A percentile compares a stretch with the other conserved stretches of the same genome.
phyloP scores from a whole-genome alignment of 2,113 vertebrate genomes.

The Lasiurus cinereus region DNA sequence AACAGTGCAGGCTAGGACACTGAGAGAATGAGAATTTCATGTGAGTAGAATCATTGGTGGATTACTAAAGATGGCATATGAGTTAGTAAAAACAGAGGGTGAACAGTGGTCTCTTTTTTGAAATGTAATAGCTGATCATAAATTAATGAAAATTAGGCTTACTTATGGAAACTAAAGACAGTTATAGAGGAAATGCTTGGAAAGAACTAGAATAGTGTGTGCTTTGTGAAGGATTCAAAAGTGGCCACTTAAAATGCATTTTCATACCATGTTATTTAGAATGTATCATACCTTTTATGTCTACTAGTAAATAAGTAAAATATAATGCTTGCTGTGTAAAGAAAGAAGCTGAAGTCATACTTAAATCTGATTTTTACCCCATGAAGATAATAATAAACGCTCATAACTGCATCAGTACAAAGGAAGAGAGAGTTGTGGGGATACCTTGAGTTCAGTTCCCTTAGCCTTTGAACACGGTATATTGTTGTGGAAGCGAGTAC shows the following conservation, averaged over 20 bases:
- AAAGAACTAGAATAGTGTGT: neutral
- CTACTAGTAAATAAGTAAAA: neutral
- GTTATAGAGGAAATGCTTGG: neutral
- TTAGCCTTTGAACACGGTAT: neutral
- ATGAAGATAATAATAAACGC: neutral
- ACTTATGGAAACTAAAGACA: constrained; percentile 17
- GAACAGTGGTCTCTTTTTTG: neutral
- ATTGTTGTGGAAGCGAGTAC: neutral
- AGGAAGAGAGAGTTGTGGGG: neutral
- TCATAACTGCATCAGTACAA: neutral
- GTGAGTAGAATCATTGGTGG: neutral
- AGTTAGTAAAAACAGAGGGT: neutral
- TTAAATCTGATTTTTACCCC: neutral
- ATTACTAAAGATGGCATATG: neutral
- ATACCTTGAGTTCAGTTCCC: neutral
- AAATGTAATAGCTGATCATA: neutral
- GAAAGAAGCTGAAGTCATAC: neutral
- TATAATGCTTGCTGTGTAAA: neutral
- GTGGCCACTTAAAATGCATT: neutral
- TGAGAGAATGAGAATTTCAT: neutral
- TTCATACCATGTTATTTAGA: neutral
- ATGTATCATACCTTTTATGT: neutral
- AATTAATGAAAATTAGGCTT: neutral
- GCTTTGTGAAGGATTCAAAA: neutral
- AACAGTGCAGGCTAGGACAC: neutral